Conservation (phyloP, 1,140 invertebrate genomes). For the Drosophila trapezifrons region DNA sequence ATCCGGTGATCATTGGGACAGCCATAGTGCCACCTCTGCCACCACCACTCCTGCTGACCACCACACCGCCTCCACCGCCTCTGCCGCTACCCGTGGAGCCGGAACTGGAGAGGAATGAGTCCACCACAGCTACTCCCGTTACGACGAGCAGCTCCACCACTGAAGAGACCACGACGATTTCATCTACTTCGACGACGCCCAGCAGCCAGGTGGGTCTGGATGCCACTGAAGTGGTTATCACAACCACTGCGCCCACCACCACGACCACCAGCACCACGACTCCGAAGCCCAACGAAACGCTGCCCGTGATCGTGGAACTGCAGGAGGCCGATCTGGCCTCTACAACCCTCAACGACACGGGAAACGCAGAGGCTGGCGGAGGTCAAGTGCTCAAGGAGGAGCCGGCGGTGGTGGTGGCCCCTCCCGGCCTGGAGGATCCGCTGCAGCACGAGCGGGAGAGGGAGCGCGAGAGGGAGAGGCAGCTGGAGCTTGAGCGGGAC, state of each 20-base stretch:
- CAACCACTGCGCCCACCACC: slow-evolving; percentile 65
- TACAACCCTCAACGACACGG: slow-evolving; percentile 16
- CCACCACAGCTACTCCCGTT: slow-evolving; percentile 21
- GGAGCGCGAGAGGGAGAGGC: slow-evolving; percentile 42
- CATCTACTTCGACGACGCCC: slow-evolving; percentile 7
- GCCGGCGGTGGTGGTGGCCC: slow-evolving; percentile 6
- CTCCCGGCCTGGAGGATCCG: neutral
- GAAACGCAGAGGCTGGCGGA: slow-evolving; percentile 19
- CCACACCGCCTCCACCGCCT: slow-evolving; percentile 21
- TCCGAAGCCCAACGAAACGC: slow-evolving; percentile 64
- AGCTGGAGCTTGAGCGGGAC: slow-evolving; percentile 24
- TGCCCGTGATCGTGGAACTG: slow-evolving; percentile 68
- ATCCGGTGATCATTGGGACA: slow-evolving; percentile 83
- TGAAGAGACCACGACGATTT: slow-evolving; percentile 14
- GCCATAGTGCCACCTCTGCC: slow-evolving; percentile 41
- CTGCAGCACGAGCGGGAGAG: slow-evolving; percentile 19
- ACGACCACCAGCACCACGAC: slow-evolving; percentile 67
- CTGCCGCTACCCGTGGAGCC: slow-evolving; percentile 7
- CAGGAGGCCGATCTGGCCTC: slow-evolving; percentile 52
- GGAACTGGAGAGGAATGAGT: slow-evolving; percentile 33
- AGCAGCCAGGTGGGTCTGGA: slow-evolving; percentile 28
- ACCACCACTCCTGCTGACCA: slow-evolving; percentile 22
- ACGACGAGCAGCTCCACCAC: slow-evolving; percentile 18
- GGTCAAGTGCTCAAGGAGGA: slow-evolving; percentile 4
- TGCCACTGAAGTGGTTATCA: slow-evolving; percentile 50